phyloP scores from a whole-genome alignment of 2,888 invertebrate species.

The Rhodophaea formosa region DNA sequence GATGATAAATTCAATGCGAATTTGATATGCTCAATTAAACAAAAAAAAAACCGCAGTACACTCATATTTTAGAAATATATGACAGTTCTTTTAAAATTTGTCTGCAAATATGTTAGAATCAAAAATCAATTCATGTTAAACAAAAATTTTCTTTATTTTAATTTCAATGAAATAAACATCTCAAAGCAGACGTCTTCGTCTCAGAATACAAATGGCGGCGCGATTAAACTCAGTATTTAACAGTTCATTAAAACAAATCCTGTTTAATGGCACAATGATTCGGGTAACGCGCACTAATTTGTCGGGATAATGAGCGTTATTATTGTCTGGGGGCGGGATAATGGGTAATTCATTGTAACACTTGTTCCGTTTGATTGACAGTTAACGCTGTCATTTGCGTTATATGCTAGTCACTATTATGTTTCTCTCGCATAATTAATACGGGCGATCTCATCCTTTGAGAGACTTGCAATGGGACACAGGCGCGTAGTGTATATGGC shows the following conservation, averaged over 20 bases:
- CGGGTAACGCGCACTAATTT: constrained; percentile 55
- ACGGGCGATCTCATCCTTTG: too few species aligned
- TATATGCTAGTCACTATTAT: neutral
- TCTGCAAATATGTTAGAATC: too few species aligned
- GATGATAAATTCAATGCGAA: too few species aligned
- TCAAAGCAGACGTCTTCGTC: constrained; percentile 6
- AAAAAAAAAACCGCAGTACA: too few species aligned
- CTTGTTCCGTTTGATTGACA: constrained; percentile 28
- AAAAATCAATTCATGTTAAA: too few species aligned
- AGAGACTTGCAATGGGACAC: too few species aligned
- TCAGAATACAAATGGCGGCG: constrained; percentile 17
- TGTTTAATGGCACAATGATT: constrained; percentile 47
- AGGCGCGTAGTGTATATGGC: too few species aligned
- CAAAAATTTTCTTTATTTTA: too few species aligned
- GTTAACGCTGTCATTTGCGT: neutral
- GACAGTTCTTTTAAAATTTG: too few species aligned
- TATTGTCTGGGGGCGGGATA: constrained; percentile 53
- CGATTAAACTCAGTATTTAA: constrained; percentile 20
- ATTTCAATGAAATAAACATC: constrained; percentile 4
- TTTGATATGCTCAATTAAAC: too few species aligned
- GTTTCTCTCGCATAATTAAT: neutral
- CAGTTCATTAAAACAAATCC: constrained; percentile 38
- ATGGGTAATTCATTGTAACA: constrained; percentile 41
- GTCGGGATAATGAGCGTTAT: constrained; percentile 53
- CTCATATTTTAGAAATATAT: too few species aligned